Evolutionary conservation across 2,113 vertebrate genomes (phyloP).

Genomic region (Actenoides hombroni): DNA sequence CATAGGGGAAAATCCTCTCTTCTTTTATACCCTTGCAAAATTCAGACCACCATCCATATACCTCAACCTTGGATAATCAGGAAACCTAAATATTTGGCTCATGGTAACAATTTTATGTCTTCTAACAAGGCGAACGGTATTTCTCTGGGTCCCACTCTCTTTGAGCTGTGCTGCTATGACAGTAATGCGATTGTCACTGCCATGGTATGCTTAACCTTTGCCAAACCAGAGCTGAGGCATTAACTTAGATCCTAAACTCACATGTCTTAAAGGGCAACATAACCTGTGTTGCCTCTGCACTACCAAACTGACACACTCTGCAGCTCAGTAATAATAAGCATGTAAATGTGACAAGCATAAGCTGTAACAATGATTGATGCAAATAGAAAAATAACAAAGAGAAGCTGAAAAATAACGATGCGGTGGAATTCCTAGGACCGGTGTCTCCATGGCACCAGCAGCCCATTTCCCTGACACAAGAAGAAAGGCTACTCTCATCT

Average conservation of each 20-base stretch:
- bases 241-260: slow-evolving; percentile 65
- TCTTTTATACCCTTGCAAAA: background rate
- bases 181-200: slow-evolving; percentile 70
- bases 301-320: background rate
- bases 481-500: background rate
- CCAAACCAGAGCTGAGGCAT: slow-evolving; percentile 70
- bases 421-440: slow-evolving; percentile 39
- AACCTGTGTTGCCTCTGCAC: slow-evolving; percentile 34
- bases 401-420: slow-evolving; percentile 59
- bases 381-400: slow-evolving; percentile 62
- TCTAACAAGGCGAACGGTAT: slow-evolving; percentile 41
- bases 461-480: background rate
- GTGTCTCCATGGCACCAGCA: slow-evolving; percentile 56
- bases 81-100: slow-evolving; percentile 8
- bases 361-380: slow-evolving; percentile 44
- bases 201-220: slow-evolving; percentile 75
- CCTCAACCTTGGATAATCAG: background rate
- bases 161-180: slow-evolving; percentile 50
- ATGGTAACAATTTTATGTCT: slow-evolving; percentile 18
- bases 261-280: slow-evolving; percentile 66
- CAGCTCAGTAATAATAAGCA: slow-evolving; percentile 52
- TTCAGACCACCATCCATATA: background rate
- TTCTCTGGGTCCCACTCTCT: slow-evolving; percentile 55
- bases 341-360: slow-evolving; percentile 39
- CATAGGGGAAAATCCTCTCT: background rate